These are phyloP conservation scores for Drosophila buzzatii DNA, from an alignment of 2,888 invertebrate genomes.

Conservation along the genomic window DNA sequence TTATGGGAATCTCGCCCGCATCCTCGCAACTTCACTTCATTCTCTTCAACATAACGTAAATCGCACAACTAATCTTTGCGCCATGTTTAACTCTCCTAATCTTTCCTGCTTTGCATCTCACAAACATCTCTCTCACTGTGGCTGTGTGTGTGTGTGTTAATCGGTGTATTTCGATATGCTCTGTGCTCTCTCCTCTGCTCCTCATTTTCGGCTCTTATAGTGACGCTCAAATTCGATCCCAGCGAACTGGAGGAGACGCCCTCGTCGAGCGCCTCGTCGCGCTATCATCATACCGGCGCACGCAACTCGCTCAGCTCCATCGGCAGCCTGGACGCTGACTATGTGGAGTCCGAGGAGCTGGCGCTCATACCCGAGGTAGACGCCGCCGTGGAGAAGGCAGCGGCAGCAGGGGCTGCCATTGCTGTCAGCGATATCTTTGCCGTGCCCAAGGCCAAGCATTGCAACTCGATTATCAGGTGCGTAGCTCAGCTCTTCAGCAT, in stretches of 20 bases:
- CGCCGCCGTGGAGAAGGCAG: slow-evolving; percentile 67
- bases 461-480: slow-evolving; percentile 84
- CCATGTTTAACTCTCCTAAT: slow-evolving; percentile 3
- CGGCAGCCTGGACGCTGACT: slow-evolving; percentile 74
- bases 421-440: slow-evolving; percentile 74
- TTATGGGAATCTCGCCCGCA: slow-evolving; percentile 70
- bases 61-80: slow-evolving; percentile 5
- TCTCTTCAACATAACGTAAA: not conserved
- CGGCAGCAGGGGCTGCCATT: slow-evolving; percentile 21
- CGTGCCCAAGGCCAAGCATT: slow-evolving; percentile 79
- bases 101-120: slow-evolving; percentile 18
- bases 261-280: slow-evolving; percentile 38
- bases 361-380: slow-evolving; percentile 77
- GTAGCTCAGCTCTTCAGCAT: not conserved
- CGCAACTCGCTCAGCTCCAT: slow-evolving; percentile 75
- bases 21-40: slow-evolving; percentile 17
- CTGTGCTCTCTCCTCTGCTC: slow-evolving; percentile 68
- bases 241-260: slow-evolving; percentile 75
- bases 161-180: slow-evolving; percentile 79
- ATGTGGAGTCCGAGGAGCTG: slow-evolving; percentile 61
- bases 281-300: slow-evolving; percentile 47
- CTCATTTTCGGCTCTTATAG: slow-evolving; percentile 81
- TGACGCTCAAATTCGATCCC: slow-evolving; percentile 86
- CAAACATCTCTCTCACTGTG: slow-evolving; percentile 48
- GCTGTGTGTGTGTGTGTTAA: slow-evolving; percentile 64